Base-by-base conservation (phyloP, 2,797 vertebrate species). In the Enteromius argenteus region DNA sequence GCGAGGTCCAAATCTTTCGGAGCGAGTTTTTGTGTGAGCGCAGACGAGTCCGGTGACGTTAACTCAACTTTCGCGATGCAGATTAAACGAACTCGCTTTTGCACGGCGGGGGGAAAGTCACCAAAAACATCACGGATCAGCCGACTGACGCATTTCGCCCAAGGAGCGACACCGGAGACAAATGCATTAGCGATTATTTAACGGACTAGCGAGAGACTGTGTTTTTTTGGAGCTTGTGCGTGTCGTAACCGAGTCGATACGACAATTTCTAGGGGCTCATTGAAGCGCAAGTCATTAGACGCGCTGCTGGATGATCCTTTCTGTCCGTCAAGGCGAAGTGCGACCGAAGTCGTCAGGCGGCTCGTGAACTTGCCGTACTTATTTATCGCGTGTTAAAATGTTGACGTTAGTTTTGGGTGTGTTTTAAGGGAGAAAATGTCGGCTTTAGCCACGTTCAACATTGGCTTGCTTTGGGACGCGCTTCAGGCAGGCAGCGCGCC, bases 201-300 rank as follows among this genome's bases (percentile, higher is more conserved):
- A 23, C n/a, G 3, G 4, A 89, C 89, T 87, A 67, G 90, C 90
- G 71, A 87, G 89, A 86, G 72, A 37, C 15, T 91, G 86, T 49
- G 19, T 6, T 58, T 58, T n/a, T 91, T 91, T 88, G 92, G 85
- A 90, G 90, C 90, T 39, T 91, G 88, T 76, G 77, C 73, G 21
- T 72, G 67, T 64, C 73, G 89, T 92, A 89, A 92, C 92, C 87
- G 94, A 84, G 95, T 94, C 86, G 93, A 92, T 84, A 92, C 91
- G 91, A 94, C 94, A 92, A 95, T 95, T 91, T 94, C 94, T 92
- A 93, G 93, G 93, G 79, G 85, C 91, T 73, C 80, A 89, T 49
- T 88, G 91, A 15, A 90, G 91, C 44, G 91, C 92, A 87, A 83
- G 91, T 89, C 87, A 89, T 89, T 81, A 91, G 89, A 87, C 87